Evolutionary conservation across 64 coral and sea anemone genomes (phyloP), one percentile per base, ranked within the genome.

Genomic region (Trachythela sp.): DNA sequence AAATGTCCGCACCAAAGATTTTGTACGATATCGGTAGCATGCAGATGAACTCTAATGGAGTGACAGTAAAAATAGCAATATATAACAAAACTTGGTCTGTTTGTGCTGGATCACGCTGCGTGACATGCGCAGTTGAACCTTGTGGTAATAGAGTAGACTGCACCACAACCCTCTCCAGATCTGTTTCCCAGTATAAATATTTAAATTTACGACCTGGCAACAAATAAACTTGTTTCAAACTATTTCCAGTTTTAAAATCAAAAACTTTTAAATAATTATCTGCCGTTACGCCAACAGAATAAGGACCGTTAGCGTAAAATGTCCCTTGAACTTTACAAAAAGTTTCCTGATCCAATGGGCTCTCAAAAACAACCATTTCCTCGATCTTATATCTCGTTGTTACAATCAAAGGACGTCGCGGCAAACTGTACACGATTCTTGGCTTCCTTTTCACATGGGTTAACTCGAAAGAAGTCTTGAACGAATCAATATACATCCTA

Each of bases 161-260:
- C 20, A 99, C 41, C 30, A 92, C 96, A 48, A 95, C 37, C 39
- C 89, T 89, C n/a, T 76, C 40, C 4, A 99, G 72, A 89, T 92
- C 93, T n/a, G 88, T 93, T 49, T 99, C 96, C 96, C 96, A 99
- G 24, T 87, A 39, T 29, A 99, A 84, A 72, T 93, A 83, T 40
- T 95, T 99, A 20, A 99, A 95, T 87, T 88, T 95, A 83, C 92
- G 92, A 0, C 84, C 76, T 49, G 43, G 34, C 40, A 89, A 93
- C 39, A 99, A 89, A 84, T 87, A 99, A 15, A 99, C 59, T 13
- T 40, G 75, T 70, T 99, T 89, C 43, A 99, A 76, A 15, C 77
- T 50, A 39, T 85, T 24, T 36, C 96, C 93, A 35, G 86, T 91
- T 11, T 88, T 89, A 17, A 93, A 35, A 49, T 99, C 71, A 48